Evolutionary conservation across 2,113 vertebrate species (phyloP), one percentile per base, ranked within the genome.

Genomic region (Forbesichthys papilliferus): DNA sequence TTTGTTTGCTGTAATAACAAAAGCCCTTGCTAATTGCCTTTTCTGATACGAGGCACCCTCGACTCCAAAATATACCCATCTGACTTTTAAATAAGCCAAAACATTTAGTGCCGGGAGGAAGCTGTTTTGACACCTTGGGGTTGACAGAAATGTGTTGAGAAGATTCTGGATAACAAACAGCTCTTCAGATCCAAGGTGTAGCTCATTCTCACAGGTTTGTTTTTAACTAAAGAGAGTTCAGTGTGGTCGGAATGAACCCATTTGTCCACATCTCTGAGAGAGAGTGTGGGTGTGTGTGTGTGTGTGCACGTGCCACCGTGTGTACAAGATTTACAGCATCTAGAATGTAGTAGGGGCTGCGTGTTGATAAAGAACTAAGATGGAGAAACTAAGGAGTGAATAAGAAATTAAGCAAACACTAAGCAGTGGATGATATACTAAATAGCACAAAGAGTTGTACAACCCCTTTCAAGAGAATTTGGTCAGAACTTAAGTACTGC

Each of bases 1-100:
- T 90, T 84, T 87, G 76, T 87, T 87, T 82, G 84, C 75, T 85
- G 74, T 77, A 85, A 87, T 84, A 88, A 90, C 84, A 91, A 63
- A 75, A 64, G 76, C 74, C 68, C 59, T 65, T 64, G 69, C 80
- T 89, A 89, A 91, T 88, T 88, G 75, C 78, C 83, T 89, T 88
- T 82, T 70, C 62, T 79, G 72, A 83, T 84, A 87, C 51, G 77
- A 80, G 66, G 56, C 79, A 77, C 67, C 67, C 51, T 34, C 4
- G 11, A 47, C 51, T 49, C 18, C 3, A 62, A 54, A 63, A 71
- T 56, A 71, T 63, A 63, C 52, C n/a, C 18, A 9, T 77, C 80
- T 11, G 55, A 83, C 66, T 86, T 80, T 76, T 86, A 88, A 89
- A 88, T 88, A 88, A 85, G 84, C 88, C 79, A 79, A 77, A 53